phyloP scores from a whole-genome alignment of 2,113 vertebrate genomes.

The Cranoglanis bouderius region DNA sequence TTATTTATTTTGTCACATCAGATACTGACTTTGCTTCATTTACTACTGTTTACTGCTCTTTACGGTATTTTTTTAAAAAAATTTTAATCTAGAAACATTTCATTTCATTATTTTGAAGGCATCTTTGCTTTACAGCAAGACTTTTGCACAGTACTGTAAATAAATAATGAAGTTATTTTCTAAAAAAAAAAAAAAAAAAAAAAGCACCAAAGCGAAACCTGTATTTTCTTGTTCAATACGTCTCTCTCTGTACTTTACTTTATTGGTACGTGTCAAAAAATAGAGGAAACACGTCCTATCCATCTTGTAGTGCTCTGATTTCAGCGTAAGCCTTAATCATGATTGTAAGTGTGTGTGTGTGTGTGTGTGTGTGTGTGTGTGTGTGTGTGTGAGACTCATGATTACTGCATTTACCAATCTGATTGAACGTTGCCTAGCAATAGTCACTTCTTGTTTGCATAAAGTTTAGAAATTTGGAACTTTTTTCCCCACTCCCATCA shows the following conservation, averaged over 20 bases:
- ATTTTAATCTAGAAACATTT: too few relatives aligned
- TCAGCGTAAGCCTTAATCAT: neutral
- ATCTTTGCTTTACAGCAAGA: too few relatives aligned
- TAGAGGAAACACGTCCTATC: neutral
- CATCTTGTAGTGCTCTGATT: neutral
- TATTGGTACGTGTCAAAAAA: neutral
- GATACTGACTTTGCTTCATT: too few relatives aligned
- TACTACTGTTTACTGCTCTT: too few relatives aligned
- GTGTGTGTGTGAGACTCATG: neutral
- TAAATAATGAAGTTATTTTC: too few relatives aligned
- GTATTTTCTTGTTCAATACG: neutral
- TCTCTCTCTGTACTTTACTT: neutral
- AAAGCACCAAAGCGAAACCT: neutral
- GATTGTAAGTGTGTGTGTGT: neutral
- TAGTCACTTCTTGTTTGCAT: neutral
- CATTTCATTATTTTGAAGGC: too few relatives aligned
- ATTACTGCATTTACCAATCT: neutral
- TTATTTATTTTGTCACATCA: too few relatives aligned
- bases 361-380: neutral
- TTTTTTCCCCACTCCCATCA: neutral
- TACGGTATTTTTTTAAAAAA: too few relatives aligned
- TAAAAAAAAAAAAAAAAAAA: neutral
- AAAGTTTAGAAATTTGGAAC: neutral
- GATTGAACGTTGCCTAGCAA: constrained; percentile 19
- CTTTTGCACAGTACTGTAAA: too few relatives aligned